Evolutionary conservation across 2,888 invertebrate species (phyloP).

Genomic region (Noctua pronuba): DNA sequence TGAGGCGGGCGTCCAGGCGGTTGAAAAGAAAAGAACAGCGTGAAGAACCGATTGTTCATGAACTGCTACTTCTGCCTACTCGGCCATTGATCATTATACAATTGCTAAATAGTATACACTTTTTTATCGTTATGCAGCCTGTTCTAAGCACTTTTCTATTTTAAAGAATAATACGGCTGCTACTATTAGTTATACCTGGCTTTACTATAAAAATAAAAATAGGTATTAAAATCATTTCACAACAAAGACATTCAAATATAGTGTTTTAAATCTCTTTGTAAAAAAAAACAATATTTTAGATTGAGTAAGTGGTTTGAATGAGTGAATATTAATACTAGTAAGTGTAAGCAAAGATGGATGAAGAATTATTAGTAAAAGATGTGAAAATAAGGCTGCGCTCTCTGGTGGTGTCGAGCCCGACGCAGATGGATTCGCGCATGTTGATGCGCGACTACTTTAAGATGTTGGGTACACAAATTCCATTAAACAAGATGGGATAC

Average conservation of each 20-base stretch:
- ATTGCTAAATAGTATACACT: background rate
- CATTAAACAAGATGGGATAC: conserved; percentile 78
- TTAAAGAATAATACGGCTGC: background rate
- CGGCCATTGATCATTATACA: background rate
- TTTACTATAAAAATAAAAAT: background rate
- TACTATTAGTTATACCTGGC: background rate
- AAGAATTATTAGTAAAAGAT: conserved; percentile 72
- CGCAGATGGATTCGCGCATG: conserved; percentile 78
- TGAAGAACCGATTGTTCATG: too few relatives aligned
- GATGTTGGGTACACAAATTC: conserved; percentile 79
- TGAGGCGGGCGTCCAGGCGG: too few relatives aligned
- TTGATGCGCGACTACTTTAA: conserved; percentile 81
- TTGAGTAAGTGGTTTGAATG: background rate
- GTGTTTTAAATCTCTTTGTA: too few relatives aligned
- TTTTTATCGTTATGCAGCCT: background rate
- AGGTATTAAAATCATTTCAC: background rate
- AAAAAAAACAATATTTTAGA: background rate
- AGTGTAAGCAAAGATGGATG: conserved; percentile 73
- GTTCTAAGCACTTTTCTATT: background rate
- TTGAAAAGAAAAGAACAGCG: too few relatives aligned
- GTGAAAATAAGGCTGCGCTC: conserved; percentile 81
- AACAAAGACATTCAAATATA: too few relatives aligned
- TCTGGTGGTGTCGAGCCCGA: conserved; percentile 84
- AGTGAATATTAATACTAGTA: background rate
- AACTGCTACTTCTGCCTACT: background rate